Percentiles rank a stretch among this genome's conserved stretches.
Conservation (phyloP, 2,113 vertebrate genomes). For the Cyprinodon variegatus region DNA sequence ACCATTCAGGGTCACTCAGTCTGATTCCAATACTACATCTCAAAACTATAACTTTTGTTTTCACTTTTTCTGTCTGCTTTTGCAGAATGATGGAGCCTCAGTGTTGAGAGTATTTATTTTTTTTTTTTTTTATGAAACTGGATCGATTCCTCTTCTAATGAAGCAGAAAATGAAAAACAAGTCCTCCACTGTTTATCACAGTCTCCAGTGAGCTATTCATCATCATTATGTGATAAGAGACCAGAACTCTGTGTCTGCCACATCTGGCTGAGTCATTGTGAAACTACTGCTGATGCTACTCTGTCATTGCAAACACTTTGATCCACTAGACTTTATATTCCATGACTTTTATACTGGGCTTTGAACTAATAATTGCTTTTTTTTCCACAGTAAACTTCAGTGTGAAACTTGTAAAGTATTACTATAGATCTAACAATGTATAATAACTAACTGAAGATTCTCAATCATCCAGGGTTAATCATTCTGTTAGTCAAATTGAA, state of each 20-base stretch:
- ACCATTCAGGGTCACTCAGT: not conserved
- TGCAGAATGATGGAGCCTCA: not conserved
- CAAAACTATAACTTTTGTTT: not conserved
- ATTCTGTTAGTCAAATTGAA: no score
- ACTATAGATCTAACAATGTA: no score
- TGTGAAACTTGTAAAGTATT: no score
- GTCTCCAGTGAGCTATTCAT: conserved; percentile 52
- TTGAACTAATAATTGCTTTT: not conserved
- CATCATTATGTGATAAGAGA: conserved; percentile 55
- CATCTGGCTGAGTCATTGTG: conserved; percentile 49
- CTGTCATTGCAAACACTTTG: conserved; percentile 25
- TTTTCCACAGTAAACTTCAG: no score
- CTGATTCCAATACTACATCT: not conserved
- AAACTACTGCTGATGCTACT: conserved; percentile 39
- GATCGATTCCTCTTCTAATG: conserved; percentile 68
- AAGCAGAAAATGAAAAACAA: conserved; percentile 71
- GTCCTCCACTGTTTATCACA: conserved; percentile 57
- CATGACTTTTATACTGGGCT: conserved; percentile 27
- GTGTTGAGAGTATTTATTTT: not conserved
- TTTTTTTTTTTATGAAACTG: conserved; percentile 25
- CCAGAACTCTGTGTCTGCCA: conserved; percentile 30
- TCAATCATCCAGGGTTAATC: no score
- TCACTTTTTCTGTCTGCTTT: conserved; percentile 9
- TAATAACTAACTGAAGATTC: no score
- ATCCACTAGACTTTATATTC: conserved; percentile 25